Evolutionary conservation across 1,140 invertebrate genomes (phyloP), one percentile per base, ranked within the genome.

Genomic region (Ceratina australensis): DNA sequence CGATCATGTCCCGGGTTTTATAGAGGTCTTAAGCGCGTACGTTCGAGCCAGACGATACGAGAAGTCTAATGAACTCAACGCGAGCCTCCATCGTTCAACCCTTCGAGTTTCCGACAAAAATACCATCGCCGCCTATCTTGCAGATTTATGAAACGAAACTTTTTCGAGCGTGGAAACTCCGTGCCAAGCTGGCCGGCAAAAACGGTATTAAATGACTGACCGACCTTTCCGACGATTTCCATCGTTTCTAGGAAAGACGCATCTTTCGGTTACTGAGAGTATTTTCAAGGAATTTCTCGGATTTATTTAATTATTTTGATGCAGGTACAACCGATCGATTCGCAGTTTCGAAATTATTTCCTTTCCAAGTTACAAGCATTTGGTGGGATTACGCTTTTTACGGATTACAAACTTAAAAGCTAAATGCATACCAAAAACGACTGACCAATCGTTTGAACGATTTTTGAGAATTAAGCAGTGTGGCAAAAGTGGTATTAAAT

Each of bases 41-140:
- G 63, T 59, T n/a, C 63, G 56, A 20, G 63, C 56, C 61, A 59
- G 63, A 74, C 77, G 74, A 79, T 72, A 80, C 78, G 81, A 16
- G 63, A 79, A 79, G 61, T 73, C 82, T 83, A 84, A 84, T 79
- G 81, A 84, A 66, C 68, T 33, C 72, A 52, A 83, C 47, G 72
- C 65, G 61, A 24, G 52, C 33, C 54, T 69, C 77, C 61, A 61
- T 76, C 74, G 24, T 26, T 69, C 69, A 57, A 42, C 50, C 64
- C 20, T 47, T 3, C 22, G 65, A 15, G 4, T 0, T 16, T 49
- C 15, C 22, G 13, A 69, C 67, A 77, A 77, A 77, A 77, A 77
- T 77, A 42, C 12, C 66, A 1, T n/a, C 74, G 66, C 49, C n/a
- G n/a, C 74, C 33, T 10, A 71, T 71, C 74, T 54, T 77, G 74